A percentile compares a stretch with the other conserved stretches of the same genome.
phyloP scores from a whole-genome alignment of 2,888 invertebrate genomes.

The Conchocele bisecta region DNA sequence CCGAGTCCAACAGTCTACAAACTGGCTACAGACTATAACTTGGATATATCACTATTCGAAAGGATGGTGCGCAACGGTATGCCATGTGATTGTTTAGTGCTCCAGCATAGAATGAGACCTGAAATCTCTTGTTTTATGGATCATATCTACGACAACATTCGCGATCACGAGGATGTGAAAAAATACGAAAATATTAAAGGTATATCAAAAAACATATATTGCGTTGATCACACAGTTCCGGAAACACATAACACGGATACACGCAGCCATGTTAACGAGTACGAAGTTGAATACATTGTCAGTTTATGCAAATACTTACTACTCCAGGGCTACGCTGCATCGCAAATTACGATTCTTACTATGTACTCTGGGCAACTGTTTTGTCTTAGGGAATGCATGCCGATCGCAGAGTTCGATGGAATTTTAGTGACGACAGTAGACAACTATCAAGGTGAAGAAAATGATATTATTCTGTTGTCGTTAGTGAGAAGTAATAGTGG shows the following conservation, averaged over 20 bases:
- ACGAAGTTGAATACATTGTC: constrained; percentile 76
- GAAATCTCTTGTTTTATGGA: constrained; percentile 75
- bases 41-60: constrained; percentile 92
- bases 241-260: constrained; percentile 71
- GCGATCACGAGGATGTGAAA: constrained; percentile 70
- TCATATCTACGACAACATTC: constrained; percentile 73
- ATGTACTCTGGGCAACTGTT: constrained; percentile 80
- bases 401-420: constrained; percentile 59
- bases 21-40: constrained; percentile 87
- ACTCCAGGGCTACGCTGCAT: constrained; percentile 75
- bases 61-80: constrained; percentile 89
- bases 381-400: constrained; percentile 68
- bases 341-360: constrained; percentile 79
- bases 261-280: constrained; percentile 74
- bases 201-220: constrained; percentile 73
- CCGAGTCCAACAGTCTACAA: constrained; percentile 89
- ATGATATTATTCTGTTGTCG: constrained; percentile 80
- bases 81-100: constrained; percentile 85
- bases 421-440: constrained; percentile 71
- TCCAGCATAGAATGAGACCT: constrained; percentile 85
- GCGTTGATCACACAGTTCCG: constrained; percentile 72
- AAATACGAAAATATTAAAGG: constrained; percentile 71
- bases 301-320: constrained; percentile 75
- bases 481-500: constrained; percentile 73
- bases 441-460: constrained; percentile 81